Percentiles rank a stretch among this genome's conserved stretches.
Conservation (phyloP, 2,113 vertebrate genomes). For the Antechinus stuartii region DNA sequence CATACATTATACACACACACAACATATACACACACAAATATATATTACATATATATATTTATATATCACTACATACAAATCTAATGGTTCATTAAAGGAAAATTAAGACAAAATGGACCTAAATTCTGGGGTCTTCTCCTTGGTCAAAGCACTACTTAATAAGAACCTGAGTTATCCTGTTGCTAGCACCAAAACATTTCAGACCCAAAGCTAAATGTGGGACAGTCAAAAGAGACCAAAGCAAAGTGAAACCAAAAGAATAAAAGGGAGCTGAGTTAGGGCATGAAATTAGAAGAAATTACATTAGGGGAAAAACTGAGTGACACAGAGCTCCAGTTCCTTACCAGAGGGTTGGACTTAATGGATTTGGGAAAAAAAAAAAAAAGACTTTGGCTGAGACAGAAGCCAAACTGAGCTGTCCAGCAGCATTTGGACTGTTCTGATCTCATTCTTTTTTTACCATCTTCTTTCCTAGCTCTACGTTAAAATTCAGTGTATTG, state of each 20-base stretch:
- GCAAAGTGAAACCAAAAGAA: not conserved
- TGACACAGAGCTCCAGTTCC: not conserved
- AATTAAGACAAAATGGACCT: not conserved
- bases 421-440: not conserved
- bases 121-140: not conserved
- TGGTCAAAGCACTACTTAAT: not conserved
- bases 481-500: slow-evolving; percentile 33
- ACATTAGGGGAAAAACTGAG: not conserved
- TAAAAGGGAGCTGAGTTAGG: not conserved
- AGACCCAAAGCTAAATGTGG: not conserved
- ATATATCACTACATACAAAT: not conserved
- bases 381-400: not conserved
- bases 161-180: not conserved
- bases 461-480: not conserved
- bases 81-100: not conserved
- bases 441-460: not conserved
- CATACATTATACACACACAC: too few species aligned
- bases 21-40: too few species aligned
- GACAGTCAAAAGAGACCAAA: not conserved
- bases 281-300: slow-evolving; percentile 17
- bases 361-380: not conserved
- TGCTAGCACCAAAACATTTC: not conserved
- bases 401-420: slow-evolving; percentile 4
- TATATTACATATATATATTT: not conserved
- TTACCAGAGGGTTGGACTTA: slow-evolving; percentile 9